phyloP scores from a whole-genome alignment of 2,797 vertebrate species.

The Epinephelus malabaricus region DNA sequence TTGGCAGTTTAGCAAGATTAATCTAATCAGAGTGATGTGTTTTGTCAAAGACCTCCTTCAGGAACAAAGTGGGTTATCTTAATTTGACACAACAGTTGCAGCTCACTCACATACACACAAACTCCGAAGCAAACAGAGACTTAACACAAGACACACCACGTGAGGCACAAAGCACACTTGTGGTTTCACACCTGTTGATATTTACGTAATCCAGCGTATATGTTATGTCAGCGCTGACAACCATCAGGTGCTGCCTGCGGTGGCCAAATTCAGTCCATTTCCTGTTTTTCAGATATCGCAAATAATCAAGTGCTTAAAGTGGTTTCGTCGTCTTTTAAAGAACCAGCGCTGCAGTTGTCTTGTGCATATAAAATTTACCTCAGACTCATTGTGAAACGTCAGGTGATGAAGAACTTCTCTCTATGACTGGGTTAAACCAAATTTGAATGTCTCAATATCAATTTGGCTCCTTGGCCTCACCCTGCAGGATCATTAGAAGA shows the following conservation, averaged over 20 bases:
- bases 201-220: constrained; percentile 25
- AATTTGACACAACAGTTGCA: not conserved
- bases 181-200: constrained; percentile 71
- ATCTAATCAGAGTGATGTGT: not conserved
- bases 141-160: not conserved
- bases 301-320: not conserved
- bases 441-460: constrained; percentile 68
- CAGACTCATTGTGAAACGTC: constrained; percentile 69
- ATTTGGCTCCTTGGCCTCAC: constrained; percentile 11
- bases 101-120: not conserved
- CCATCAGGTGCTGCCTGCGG: not conserved
- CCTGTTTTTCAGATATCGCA: constrained; percentile 20
- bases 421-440: constrained; percentile 61
- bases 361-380: constrained; percentile 37
- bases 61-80: not conserved
- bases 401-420: constrained; percentile 59
- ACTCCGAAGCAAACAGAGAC: not conserved
- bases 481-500: not conserved
- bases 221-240: constrained; percentile 29
- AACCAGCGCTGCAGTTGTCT: not conserved
- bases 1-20: not conserved
- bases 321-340: constrained; percentile 6
- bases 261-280: constrained; percentile 15
- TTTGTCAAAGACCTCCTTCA: not conserved
- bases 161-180: constrained; percentile 38